phyloP scores from a whole-genome alignment of 2,888 invertebrate genomes.

The Zhuqinia jingwanae region DNA sequence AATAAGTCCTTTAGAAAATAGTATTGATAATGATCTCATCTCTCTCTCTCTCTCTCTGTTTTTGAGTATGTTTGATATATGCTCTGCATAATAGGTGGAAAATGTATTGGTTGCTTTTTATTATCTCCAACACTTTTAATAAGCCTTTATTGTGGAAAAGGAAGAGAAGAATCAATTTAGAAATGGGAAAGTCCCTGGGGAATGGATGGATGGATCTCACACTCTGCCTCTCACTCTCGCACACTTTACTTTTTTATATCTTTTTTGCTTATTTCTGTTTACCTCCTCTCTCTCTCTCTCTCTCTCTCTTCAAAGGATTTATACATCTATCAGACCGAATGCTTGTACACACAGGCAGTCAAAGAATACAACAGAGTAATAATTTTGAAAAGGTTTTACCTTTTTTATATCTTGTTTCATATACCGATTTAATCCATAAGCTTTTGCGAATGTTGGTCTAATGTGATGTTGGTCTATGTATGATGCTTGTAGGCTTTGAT shows the following conservation, averaged over 20 bases:
- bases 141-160: constrained; percentile 1
- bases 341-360: neutral
- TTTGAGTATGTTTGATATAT: no score
- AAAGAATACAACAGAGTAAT: neutral
- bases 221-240: neutral
- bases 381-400: neutral
- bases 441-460: no score
- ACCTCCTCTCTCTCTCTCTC: constrained; percentile 13
- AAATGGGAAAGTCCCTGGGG: constrained; percentile 35
- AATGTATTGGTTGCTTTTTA: no score
- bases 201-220: neutral
- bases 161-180: constrained; percentile 40
- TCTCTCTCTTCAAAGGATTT: constrained; percentile 10
- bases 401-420: neutral
- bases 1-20: neutral
- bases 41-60: neutral
- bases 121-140: constrained; percentile 16
- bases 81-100: no score
- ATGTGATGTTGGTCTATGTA: no score
- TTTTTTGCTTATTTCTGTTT: constrained; percentile 15
- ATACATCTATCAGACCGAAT: neutral
- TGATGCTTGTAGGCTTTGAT: no score
- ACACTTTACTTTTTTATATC: no score
- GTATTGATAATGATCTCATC: neutral
- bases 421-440: neutral